A percentile compares a stretch with the other conserved stretches of the same genome.
Evolutionary conservation across 2,797 vertebrate species (phyloP).

Genomic region (Pipistrellus pygmaeus): DNA sequence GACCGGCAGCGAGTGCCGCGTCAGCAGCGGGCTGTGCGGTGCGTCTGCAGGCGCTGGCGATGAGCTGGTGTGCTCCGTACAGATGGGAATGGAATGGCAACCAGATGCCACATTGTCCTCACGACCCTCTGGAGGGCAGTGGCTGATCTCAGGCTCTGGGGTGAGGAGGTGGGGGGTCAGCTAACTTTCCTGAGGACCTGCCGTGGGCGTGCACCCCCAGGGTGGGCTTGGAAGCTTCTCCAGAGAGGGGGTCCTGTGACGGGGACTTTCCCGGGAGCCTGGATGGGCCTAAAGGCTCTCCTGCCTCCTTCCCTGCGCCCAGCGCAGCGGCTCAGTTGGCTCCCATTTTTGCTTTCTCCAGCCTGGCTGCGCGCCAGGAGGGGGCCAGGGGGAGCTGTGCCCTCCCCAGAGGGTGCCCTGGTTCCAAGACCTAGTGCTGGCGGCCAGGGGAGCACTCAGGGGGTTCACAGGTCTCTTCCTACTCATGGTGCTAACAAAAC

Average conservation of each 20-base stretch:
- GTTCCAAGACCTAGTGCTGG: background rate
- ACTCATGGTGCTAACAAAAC: background rate
- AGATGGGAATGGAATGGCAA: background rate
- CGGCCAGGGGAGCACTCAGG: background rate
- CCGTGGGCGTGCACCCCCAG: background rate
- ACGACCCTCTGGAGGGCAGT: background rate
- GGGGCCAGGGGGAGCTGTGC: background rate
- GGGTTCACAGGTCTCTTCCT: background rate
- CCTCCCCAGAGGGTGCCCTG: background rate
- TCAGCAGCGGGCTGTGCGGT: conserved; percentile 74
- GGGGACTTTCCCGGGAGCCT: background rate
- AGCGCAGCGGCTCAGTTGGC: background rate
- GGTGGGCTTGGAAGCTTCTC: background rate
- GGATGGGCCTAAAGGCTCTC: background rate
- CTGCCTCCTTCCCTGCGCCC: background rate
- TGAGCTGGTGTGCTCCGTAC: background rate
- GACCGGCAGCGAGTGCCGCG: conserved; percentile 67
- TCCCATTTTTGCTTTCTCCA: background rate
- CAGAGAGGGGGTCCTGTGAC: background rate
- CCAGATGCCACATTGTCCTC: background rate
- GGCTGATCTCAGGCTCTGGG: background rate
- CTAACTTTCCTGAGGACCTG: background rate
- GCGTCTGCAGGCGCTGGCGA: conserved; percentile 43
- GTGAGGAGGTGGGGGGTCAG: background rate
- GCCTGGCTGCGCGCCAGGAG: background rate